A percentile compares a stretch with the other conserved stretches of the same genome.
These are phyloP conservation scores for Ophioninae sp. DNA, from an alignment of 2,888 invertebrate genomes.

Conservation along the genomic window DNA sequence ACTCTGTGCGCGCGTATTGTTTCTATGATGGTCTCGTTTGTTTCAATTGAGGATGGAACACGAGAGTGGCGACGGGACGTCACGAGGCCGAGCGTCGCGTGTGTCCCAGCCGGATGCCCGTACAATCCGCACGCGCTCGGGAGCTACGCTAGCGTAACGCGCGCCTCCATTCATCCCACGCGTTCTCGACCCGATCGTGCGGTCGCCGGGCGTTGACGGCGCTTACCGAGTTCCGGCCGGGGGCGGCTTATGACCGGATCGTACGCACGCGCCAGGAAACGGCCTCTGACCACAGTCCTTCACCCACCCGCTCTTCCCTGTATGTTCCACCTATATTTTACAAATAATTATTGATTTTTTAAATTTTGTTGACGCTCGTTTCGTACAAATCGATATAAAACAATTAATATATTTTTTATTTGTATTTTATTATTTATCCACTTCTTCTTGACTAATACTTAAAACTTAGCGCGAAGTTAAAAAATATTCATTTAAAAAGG, in stretches of 20 bases:
- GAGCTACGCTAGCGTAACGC: slow-evolving; percentile 69
- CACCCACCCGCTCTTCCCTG: slow-evolving; percentile 11
- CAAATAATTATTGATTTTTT: too few species aligned
- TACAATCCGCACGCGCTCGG: slow-evolving; percentile 46
- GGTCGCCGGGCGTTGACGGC: slow-evolving; percentile 45
- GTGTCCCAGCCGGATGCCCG: slow-evolving; percentile 24
- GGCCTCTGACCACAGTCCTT: slow-evolving; percentile 47
- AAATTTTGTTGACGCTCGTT: too few species aligned
- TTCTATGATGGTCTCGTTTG: slow-evolving; percentile 12
- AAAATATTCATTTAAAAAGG: too few species aligned
- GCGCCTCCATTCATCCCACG: slow-evolving; percentile 70
- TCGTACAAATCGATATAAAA: too few species aligned
- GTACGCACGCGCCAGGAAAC: slow-evolving; percentile 70
- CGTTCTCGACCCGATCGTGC: slow-evolving; percentile 61
- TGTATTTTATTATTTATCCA: too few species aligned
- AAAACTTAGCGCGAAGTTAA: too few species aligned
- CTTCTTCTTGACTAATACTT: too few species aligned
- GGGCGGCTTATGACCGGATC: slow-evolving; percentile 58
- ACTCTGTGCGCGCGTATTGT: slow-evolving; percentile 12
- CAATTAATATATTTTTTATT: too few species aligned
- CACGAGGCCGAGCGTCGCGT: slow-evolving; percentile 37
- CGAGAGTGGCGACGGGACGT: slow-evolving; percentile 7
- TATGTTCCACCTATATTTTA: too few species aligned
- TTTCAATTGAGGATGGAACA: slow-evolving; percentile 27
- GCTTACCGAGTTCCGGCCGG: slow-evolving; percentile 69